Conservation (phyloP, 2,113 vertebrate genomes). For the Cepphus grylle region DNA sequence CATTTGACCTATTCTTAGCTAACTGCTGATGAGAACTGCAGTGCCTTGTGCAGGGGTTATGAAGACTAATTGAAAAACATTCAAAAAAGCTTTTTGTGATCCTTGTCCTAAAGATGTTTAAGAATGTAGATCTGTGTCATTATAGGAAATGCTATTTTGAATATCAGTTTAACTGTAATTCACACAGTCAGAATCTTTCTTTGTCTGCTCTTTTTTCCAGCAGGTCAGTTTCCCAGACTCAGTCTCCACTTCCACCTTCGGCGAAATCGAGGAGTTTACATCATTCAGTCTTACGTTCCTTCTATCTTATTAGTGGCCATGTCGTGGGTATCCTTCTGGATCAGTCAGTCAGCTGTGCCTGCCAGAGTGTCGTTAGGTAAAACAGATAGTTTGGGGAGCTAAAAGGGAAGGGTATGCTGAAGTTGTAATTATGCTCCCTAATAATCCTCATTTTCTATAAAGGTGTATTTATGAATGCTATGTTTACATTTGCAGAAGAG, state of each 20-base stretch:
- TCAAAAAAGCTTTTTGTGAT: neutral
- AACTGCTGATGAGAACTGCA: neutral
- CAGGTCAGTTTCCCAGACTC: constrained; percentile 92
- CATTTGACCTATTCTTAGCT: constrained; percentile 59
- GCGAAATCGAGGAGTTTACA: constrained; percentile 93
- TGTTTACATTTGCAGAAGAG: neutral
- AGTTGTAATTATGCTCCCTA: neutral
- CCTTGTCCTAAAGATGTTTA: neutral
- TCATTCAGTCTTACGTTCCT: constrained; percentile 98
- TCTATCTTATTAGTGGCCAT: constrained; percentile 94
- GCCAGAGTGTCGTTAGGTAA: constrained; percentile 93
- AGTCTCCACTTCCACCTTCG: constrained; percentile 90
- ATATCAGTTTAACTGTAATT: neutral
- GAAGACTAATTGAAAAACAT: neutral
- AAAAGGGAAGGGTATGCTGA: neutral
- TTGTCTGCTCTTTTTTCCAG: constrained; percentile 61
- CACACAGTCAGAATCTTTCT: neutral
- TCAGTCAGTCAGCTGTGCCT: constrained; percentile 96
- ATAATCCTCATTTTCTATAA: neutral
- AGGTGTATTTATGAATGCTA: neutral
- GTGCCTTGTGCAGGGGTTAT: neutral
- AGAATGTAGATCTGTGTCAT: neutral
- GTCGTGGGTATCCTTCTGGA: constrained; percentile 99
- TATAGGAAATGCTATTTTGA: neutral
- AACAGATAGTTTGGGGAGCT: neutral